A percentile compares a stretch with the other conserved stretches of the same genome.
Conservation (phyloP, 2,888 invertebrate species). For the Heliconius hortense region DNA sequence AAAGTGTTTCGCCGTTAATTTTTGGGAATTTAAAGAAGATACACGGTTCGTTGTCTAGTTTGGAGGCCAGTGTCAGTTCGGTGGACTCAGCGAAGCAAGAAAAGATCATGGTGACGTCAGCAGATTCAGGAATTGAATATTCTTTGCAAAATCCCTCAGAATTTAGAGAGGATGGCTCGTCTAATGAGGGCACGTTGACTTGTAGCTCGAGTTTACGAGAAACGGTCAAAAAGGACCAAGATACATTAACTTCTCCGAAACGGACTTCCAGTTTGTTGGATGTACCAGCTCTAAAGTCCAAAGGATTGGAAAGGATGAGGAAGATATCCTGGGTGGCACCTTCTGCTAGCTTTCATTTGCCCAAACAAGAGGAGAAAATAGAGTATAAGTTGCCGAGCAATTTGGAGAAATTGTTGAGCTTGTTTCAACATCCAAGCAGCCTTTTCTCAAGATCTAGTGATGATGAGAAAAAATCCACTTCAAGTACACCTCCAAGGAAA, state of each 20-base stretch:
- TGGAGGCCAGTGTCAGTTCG: slow-evolving; percentile 78
- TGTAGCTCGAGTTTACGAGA: slow-evolving; percentile 73
- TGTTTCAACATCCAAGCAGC: slow-evolving; percentile 85
- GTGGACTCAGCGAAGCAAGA: slow-evolving; percentile 72
- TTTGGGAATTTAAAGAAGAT: slow-evolving; percentile 71
- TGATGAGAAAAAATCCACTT: slow-evolving; percentile 69
- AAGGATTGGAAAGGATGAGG: slow-evolving; percentile 73
- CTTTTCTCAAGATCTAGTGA: slow-evolving; percentile 81
- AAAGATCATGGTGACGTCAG: slow-evolving; percentile 71
- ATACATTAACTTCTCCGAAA: slow-evolving; percentile 67
- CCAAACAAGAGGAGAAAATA: slow-evolving; percentile 63
- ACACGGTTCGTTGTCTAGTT: slow-evolving; percentile 74
- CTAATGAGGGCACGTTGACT: slow-evolving; percentile 78
- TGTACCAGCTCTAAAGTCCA: slow-evolving; percentile 71
- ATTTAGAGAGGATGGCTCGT: slow-evolving; percentile 69
- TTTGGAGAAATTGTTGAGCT: slow-evolving; percentile 84
- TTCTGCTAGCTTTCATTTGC: slow-evolving; percentile 68
- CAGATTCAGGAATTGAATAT: slow-evolving; percentile 77
- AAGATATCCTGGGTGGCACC: slow-evolving; percentile 84
- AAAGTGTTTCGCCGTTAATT: slow-evolving; percentile 75
- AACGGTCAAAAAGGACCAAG: slow-evolving; percentile 58
- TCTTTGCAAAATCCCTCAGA: slow-evolving; percentile 71
- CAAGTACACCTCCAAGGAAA: slow-evolving; percentile 72
- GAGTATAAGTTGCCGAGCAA: slow-evolving; percentile 79
- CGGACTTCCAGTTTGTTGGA: slow-evolving; percentile 71